Percentiles rank a stretch among this genome's conserved stretches.
These are phyloP conservation scores for Drosophila quinaria DNA, from an alignment of 2,888 invertebrate genomes.

Conservation along the genomic window DNA sequence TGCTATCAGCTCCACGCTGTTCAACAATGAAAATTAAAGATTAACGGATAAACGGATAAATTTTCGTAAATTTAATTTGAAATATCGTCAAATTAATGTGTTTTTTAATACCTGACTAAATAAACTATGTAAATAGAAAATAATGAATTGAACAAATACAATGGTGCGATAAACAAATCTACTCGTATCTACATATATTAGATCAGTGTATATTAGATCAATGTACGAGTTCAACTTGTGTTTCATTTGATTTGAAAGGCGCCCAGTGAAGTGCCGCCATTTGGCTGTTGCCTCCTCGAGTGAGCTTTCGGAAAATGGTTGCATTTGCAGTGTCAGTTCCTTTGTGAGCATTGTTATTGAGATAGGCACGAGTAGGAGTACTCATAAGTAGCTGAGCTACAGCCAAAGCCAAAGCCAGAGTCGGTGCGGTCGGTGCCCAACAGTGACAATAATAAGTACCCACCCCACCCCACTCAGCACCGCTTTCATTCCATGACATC, in stretches of 20 bases:
- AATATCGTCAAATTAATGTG: conserved; percentile 11
- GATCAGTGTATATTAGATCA: too few relatives aligned
- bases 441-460: conserved; percentile 20
- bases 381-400: conserved; percentile 22
- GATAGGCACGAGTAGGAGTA: not conserved
- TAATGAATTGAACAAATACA: conserved; percentile 1
- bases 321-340: conserved; percentile 36
- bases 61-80: not conserved
- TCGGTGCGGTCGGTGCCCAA: not conserved
- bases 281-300: conserved; percentile 32
- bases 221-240: not conserved
- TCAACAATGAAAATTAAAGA: conserved; percentile 13
- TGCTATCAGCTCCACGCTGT: conserved; percentile 7
- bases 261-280: conserved; percentile 14
- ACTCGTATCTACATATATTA: not conserved
- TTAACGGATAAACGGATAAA: conserved; percentile 26
- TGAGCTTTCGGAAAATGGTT: conserved; percentile 39
- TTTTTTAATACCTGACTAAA: not conserved
- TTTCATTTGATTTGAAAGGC: conserved; percentile 14
- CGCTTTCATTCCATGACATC: conserved; percentile 7
- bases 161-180: conserved; percentile 7
- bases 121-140: conserved; percentile 5
- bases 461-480: conserved; percentile 4
- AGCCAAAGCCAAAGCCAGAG: conserved; percentile 1
- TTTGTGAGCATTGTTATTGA: conserved; percentile 39